Evolutionary conservation across 1,140 invertebrate genomes (phyloP).

Genomic region (Pogonognathellus flavescens): DNA sequence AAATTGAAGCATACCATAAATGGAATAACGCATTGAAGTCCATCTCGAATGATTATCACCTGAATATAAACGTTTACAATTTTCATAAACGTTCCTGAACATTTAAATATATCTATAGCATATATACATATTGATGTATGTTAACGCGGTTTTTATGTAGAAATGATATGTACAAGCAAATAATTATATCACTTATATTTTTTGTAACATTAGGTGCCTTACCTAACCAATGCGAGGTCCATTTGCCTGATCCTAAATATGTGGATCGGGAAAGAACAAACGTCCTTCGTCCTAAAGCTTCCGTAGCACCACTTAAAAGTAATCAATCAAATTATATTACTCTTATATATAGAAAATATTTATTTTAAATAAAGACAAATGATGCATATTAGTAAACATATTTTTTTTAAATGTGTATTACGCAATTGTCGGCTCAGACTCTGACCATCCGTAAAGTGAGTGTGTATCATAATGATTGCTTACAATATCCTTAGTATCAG

Average conservation of each 20-base stretch:
- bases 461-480: slow-evolving; percentile 70
- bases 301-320: neutral
- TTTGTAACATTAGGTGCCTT: no score
- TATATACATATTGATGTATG: no score
- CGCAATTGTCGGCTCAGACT: slow-evolving; percentile 72
- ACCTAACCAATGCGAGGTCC: slow-evolving; percentile 71
- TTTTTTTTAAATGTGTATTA: slow-evolving; percentile 51
- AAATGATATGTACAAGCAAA: no score
- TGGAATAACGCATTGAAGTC: slow-evolving; percentile 71
- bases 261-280: slow-evolving; percentile 73
- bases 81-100: no score
- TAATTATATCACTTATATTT: no score
- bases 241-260: slow-evolving; percentile 73
- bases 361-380: no score
- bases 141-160: no score
- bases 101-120: no score
- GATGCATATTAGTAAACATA: neutral
- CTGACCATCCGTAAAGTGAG: slow-evolving; percentile 70
- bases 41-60: slow-evolving; percentile 68
- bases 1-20: slow-evolving; percentile 70
- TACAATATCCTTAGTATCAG: slow-evolving; percentile 66
- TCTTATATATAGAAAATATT: no score
- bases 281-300: slow-evolving; percentile 62
- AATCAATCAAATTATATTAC: neutral
- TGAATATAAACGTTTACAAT: no score